These are phyloP conservation scores for Austrofundulus limnaeus DNA, from an alignment of 2,113 vertebrate species.

Conservation along the genomic window DNA sequence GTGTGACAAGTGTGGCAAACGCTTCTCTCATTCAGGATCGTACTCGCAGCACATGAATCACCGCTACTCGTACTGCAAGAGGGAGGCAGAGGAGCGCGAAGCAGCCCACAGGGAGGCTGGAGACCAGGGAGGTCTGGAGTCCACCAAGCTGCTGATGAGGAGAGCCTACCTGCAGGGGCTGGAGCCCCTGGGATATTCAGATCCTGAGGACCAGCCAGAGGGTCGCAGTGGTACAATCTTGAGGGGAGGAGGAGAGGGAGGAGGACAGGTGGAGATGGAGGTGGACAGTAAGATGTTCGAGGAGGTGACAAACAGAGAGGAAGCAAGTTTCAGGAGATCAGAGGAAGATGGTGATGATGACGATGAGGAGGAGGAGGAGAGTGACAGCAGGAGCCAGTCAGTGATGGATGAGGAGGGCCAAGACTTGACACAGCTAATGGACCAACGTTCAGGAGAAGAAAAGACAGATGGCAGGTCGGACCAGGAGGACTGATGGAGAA, in stretches of 20 bases:
- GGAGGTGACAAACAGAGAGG: conserved; percentile 83
- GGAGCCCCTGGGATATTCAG: conserved; percentile 88
- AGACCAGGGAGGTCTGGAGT: conserved; percentile 88
- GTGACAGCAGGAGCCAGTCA: conserved; percentile 86
- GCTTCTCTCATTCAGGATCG: conserved; percentile 97
- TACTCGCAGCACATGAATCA: conserved; percentile 99
- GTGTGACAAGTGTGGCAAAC: conserved; percentile 86
- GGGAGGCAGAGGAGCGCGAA: conserved; percentile 95
- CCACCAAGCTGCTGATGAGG: conserved; percentile 91
- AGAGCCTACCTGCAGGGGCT: conserved; percentile 91
- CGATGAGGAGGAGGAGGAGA: conserved; percentile 72
- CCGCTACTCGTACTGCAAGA: conserved; percentile 98
- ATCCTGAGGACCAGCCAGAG: conserved; percentile 85
- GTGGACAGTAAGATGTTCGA: conserved; percentile 86
- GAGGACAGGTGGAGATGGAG: conserved; percentile 81
- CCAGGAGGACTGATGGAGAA: conserved; percentile 82
- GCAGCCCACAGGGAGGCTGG: conserved; percentile 89
- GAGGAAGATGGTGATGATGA: conserved; percentile 73
- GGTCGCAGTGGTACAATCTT: conserved; percentile 79
- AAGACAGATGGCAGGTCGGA: conserved; percentile 91
- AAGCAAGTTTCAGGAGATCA: conserved; percentile 85
- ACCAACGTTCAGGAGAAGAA: conserved; percentile 89
- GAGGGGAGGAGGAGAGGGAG: conserved; percentile 81
- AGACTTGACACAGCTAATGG: conserved; percentile 83
- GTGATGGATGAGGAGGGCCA: conserved; percentile 84